Conservation (phyloP, 2,888 invertebrate genomes). For the Tenthredo amoena region DNA sequence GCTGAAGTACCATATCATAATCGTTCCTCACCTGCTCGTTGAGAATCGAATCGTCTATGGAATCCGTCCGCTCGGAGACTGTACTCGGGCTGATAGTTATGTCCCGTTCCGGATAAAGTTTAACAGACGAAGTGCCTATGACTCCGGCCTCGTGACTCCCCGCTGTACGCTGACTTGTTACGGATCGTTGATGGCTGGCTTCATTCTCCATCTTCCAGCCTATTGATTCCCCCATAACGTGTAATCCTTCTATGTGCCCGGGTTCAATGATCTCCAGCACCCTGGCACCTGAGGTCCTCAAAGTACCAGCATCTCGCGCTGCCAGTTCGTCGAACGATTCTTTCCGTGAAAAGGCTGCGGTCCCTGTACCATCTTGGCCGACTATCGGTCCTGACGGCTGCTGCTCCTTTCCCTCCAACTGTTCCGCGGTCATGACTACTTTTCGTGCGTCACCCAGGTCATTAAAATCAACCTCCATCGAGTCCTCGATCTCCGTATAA, state of each 20-base stretch:
- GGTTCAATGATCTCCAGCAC: conserved; percentile 71
- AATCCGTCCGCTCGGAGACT: conserved; percentile 69
- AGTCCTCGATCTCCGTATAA: conserved; percentile 71
- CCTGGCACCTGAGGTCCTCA: conserved; percentile 67
- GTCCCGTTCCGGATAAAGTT: conserved; percentile 68
- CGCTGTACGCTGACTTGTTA: conserved; percentile 59
- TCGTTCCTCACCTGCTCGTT: conserved; percentile 59
- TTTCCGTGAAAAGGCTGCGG: conserved; percentile 54
- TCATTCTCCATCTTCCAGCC: conserved; percentile 60
- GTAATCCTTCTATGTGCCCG: conserved; percentile 64
- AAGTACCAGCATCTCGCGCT: conserved; percentile 57
- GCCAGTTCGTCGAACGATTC: conserved; percentile 55
- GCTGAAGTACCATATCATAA: conserved; percentile 55
- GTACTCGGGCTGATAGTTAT: conserved; percentile 69
- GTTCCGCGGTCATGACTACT: neutral
- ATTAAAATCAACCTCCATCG: conserved; percentile 64
- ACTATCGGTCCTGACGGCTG: neutral
- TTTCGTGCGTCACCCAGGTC: conserved; percentile 52
- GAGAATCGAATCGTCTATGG: conserved; percentile 65
- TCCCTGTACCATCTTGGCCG: neutral
- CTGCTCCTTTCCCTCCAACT: conserved; percentile 61
- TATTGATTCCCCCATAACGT: conserved; percentile 54
- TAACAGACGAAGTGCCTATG: conserved; percentile 69
- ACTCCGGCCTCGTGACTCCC: conserved; percentile 69
- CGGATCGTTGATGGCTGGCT: conserved; percentile 47